Evolutionary conservation across 1,140 invertebrate genomes (phyloP).

Genomic region (Lethocerus indicus): DNA sequence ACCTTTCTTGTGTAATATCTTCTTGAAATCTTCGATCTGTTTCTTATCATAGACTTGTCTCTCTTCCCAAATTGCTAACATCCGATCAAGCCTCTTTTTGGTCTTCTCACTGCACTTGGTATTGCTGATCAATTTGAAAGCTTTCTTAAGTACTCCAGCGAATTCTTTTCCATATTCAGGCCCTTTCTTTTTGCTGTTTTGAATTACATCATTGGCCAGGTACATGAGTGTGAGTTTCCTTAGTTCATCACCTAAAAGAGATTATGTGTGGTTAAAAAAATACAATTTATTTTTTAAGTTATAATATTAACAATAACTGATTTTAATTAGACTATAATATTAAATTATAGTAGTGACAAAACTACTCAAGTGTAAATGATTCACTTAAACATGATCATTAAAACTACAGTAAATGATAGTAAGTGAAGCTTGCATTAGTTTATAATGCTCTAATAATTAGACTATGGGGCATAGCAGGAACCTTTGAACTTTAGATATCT

Average conservation of each 20-base stretch:
- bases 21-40: conserved; percentile 48
- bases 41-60: conserved; percentile 70
- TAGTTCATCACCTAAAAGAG: conserved; percentile 61
- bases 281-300: too few species aligned
- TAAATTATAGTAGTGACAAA: too few species aligned
- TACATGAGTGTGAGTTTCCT: conserved; percentile 91
- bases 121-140: conserved; percentile 62
- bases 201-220: conserved; percentile 96
- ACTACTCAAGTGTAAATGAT: too few species aligned
- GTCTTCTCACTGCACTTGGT: conserved; percentile 55
- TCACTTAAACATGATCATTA: too few species aligned
- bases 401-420: too few species aligned
- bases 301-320: too few species aligned
- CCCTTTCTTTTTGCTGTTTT: conserved; percentile 95
- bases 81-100: conserved; percentile 54
- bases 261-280: too few species aligned
- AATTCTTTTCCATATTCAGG: conserved; percentile 88
- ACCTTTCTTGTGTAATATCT: conserved; percentile 29
- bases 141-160: conserved; percentile 52
- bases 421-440: too few species aligned
- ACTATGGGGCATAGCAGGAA: too few species aligned
- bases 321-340: too few species aligned
- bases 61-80: conserved; percentile 84
- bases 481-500: too few species aligned
- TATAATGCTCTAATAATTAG: too few species aligned